phyloP scores from a whole-genome alignment of 2,888 invertebrate genomes.

The Beris morrisii region DNA sequence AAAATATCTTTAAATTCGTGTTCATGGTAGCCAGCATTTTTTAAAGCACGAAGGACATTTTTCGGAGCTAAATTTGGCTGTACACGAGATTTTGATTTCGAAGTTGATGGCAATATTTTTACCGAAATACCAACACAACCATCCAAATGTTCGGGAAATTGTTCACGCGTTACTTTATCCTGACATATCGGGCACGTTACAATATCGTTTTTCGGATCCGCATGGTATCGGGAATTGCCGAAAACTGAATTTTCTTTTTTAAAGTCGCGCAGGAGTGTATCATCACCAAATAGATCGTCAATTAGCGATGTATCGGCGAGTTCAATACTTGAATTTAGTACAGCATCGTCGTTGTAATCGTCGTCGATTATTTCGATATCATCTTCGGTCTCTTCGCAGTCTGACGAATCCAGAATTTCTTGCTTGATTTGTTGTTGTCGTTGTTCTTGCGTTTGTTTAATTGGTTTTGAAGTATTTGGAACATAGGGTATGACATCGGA shows the following conservation, averaged over 20 bases:
- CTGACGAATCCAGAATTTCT: constrained; percentile 48
- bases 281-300: constrained; percentile 52
- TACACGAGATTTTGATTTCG: constrained; percentile 20
- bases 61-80: constrained; percentile 3
- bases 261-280: constrained; percentile 50
- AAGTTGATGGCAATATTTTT: constrained; percentile 41
- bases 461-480: background rate
- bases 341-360: constrained; percentile 45
- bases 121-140: constrained; percentile 51
- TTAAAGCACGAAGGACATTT: background rate
- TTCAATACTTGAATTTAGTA: constrained; percentile 42
- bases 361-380: constrained; percentile 52
- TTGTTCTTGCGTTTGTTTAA: constrained; percentile 43
- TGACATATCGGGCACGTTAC: constrained; percentile 53
- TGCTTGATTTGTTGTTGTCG: constrained; percentile 49
- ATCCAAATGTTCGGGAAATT: constrained; percentile 50
- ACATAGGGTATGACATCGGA: background rate
- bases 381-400: constrained; percentile 29
- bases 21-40: constrained; percentile 30
- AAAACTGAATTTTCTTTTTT: constrained; percentile 49
- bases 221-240: constrained; percentile 44
- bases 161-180: constrained; percentile 48
- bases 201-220: constrained; percentile 48
- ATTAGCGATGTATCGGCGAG: constrained; percentile 50
- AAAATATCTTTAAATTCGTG: constrained; percentile 19